Base-by-base conservation (phyloP, 2,113 vertebrate species). In the Carassius carassius region DNA sequence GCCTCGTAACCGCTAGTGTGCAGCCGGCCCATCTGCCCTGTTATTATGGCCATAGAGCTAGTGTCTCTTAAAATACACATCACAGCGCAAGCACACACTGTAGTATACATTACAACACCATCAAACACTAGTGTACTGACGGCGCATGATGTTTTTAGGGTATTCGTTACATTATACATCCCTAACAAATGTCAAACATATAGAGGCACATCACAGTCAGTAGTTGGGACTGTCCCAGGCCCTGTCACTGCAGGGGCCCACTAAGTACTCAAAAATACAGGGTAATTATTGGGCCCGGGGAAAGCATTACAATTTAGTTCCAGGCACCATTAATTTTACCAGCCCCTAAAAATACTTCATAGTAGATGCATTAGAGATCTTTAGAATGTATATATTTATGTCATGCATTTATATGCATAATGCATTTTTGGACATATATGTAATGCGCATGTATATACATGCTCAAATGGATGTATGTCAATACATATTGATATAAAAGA, bases 41-140 rank as follows among this genome's bases (percentile, higher is more conserved):
- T 91, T 86, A 91, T 90, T 91, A 91, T 85, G 69, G 82, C 78
- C 67, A 77, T 72, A 72, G 70, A 78, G 49, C 77, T 78, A 62
- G 51, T 54, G 76, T n/a, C 47, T 75, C 85, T 76, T 72, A 84
- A 87, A 87, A 87, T 87, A 87, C 80, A 82, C 83, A 72, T 81
- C 63, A 58, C 60, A 11, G 25, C 1, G 32, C 47, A 51, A 47
- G 62, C 32, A 69, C 72, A 86, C 70, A 47, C 60, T 37, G 51
- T 51, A 85, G 32, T 58, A 76, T 83, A 87, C 81, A 85, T 37
- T 70, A 75, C 62, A 78, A 54, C 54, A 21, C 62, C 77, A 80
- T 65, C 67, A 73, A 74, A 76, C 51, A 21, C 29, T 51, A 21
- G 58, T 37, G 23, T 19, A 6, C 11, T 56, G 12, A 41, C 12